These are phyloP conservation scores for Tiliacea aurago DNA, from an alignment of 2,888 invertebrate genomes.

Conservation along the genomic window DNA sequence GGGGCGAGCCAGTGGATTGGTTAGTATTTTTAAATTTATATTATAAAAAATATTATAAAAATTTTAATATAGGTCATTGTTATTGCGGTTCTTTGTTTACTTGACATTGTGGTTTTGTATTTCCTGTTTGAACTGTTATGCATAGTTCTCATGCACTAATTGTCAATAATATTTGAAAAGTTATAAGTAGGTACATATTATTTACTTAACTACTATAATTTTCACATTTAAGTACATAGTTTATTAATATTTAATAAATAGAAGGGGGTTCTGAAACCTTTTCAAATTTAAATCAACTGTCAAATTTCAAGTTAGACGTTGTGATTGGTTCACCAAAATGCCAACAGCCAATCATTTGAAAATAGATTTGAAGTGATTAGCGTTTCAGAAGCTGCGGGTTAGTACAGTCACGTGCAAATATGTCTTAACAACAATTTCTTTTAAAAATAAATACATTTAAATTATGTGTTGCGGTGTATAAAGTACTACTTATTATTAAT, in stretches of 20 bases:
- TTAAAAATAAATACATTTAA: too few relatives aligned
- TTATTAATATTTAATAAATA: too few relatives aligned
- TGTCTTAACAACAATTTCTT: neutral
- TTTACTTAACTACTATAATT: neutral
- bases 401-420: too few relatives aligned
- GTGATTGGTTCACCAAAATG: neutral
- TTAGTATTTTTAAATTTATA: constrained; percentile 79
- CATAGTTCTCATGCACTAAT: neutral
- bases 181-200: neutral
- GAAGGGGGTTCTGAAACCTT: neutral
- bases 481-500: neutral
- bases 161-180: neutral
- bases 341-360: neutral
- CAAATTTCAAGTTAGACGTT: neutral
- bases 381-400: too few relatives aligned
- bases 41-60: too few relatives aligned
- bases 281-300: neutral
- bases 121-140: constrained; percentile 35
- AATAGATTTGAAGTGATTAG: too few relatives aligned
- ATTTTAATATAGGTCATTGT: neutral
- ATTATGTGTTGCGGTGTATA: neutral
- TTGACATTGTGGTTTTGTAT: constrained; percentile 16
- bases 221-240: neutral
- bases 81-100: constrained; percentile 38
- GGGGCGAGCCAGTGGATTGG: constrained; percentile 93